Evolutionary conservation across 2,888 invertebrate species (phyloP).

Genomic region (Drosophila lacicola): DNA sequence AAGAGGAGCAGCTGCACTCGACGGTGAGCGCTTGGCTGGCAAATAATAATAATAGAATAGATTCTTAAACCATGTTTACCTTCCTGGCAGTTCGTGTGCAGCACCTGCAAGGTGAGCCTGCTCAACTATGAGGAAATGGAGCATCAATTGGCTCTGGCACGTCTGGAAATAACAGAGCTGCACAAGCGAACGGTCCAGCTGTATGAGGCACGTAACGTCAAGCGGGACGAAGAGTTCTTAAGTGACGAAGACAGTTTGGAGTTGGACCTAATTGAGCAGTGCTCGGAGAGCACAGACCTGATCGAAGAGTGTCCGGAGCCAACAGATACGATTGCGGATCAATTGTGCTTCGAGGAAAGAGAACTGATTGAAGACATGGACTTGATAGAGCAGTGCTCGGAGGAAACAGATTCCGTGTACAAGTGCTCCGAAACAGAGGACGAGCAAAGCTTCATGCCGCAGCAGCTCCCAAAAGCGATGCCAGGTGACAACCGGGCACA

Average conservation of each 20-base stretch:
- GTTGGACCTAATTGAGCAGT: neutral
- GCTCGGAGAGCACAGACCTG: neutral
- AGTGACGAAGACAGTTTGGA: neutral
- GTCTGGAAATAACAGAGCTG: constrained; percentile 47
- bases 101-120: constrained; percentile 60
- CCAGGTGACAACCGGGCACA: neutral
- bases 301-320: neutral
- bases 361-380: neutral
- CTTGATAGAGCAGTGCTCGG: neutral
- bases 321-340: neutral
- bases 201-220: neutral
- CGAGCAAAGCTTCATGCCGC: neutral
- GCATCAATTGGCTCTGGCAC: constrained; percentile 35
- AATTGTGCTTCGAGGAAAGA: neutral
- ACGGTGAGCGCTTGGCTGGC: constrained; percentile 12
- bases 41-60: neutral
- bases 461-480: neutral
- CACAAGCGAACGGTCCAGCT: constrained; percentile 28
- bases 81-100: constrained; percentile 59
- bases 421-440: neutral
- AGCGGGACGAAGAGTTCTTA: neutral
- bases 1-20: constrained; percentile 29
- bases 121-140: constrained; percentile 63
- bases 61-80: neutral
- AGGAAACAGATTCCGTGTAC: neutral